These are phyloP conservation scores for Morone saxatilis DNA, from an alignment of 2,113 vertebrate genomes.

Conservation along the genomic window DNA sequence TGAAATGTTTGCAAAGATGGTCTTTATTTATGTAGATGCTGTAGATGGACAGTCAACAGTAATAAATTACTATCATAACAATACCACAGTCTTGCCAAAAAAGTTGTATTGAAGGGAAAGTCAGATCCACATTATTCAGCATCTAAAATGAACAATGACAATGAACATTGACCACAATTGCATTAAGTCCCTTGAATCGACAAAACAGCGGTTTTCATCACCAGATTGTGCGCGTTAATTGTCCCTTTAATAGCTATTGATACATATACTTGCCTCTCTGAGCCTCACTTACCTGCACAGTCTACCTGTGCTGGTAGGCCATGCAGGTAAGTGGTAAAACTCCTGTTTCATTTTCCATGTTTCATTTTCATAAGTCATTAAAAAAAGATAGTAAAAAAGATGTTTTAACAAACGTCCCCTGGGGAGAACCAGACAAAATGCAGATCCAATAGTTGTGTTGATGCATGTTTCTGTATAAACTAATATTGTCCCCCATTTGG, in stretches of 20 bases:
- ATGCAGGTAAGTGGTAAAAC: background rate
- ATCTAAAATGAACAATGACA: background rate
- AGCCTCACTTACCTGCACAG: background rate
- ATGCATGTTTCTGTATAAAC: slow-evolving; percentile 19
- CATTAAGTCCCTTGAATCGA: background rate
- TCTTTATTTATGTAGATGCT: background rate
- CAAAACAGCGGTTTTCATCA: background rate
- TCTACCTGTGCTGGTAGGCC: background rate
- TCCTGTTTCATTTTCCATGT: too few species aligned
- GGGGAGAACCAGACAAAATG: slow-evolving; percentile 45
- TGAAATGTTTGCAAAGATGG: background rate
- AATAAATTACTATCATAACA: background rate
- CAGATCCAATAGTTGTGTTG: slow-evolving; percentile 11
- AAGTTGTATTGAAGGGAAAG: background rate
- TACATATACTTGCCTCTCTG: background rate
- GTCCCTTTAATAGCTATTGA: background rate
- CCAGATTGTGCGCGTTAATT: background rate
- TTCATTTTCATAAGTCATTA: too few species aligned
- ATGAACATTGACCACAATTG: background rate
- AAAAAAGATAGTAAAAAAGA: background rate
- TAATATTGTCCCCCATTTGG: background rate
- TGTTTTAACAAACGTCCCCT: background rate
- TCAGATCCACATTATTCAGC: background rate
- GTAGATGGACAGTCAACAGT: background rate
- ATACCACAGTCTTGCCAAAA: background rate